Evolutionary conservation across 2,888 invertebrate genomes (phyloP).

Genomic region (Agrochola litura): DNA sequence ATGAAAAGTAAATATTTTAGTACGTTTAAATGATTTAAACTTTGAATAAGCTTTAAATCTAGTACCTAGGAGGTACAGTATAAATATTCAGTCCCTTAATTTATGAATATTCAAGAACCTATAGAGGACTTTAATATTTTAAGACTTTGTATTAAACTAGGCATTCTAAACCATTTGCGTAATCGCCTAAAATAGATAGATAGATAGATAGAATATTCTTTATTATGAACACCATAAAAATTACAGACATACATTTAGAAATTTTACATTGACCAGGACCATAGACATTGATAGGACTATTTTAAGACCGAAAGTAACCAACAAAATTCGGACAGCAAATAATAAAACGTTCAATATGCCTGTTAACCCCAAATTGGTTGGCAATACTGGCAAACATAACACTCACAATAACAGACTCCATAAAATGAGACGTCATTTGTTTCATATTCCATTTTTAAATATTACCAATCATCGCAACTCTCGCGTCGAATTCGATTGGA

Average conservation of each 20-base stretch:
- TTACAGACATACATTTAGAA: too few species aligned
- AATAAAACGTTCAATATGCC: not conserved
- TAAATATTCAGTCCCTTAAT: conserved; percentile 45
- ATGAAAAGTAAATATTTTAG: not conserved
- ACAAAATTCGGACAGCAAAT: conserved; percentile 2
- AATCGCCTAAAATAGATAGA: conserved; percentile 1
- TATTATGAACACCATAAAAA: too few species aligned
- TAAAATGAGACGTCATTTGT: conserved; percentile 19
- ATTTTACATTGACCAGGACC: too few species aligned
- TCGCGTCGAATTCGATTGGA: conserved; percentile 18
- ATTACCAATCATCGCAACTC: conserved; percentile 20
- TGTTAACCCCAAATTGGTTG: conserved; percentile 10
- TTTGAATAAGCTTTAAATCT: conserved; percentile 23
- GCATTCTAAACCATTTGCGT: conserved; percentile 10
- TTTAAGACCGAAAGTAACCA: conserved; percentile 21
- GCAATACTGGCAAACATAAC: conserved; percentile 9
- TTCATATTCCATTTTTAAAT: conserved; percentile 38
- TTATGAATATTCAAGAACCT: conserved; percentile 54
- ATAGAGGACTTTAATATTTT: conserved; percentile 31
- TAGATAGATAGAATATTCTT: not conserved
- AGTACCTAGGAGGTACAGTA: conserved; percentile 6
- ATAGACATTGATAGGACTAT: not conserved
- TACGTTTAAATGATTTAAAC: conserved; percentile 12
- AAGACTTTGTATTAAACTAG: conserved; percentile 20
- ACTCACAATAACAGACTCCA: not conserved